A percentile compares a stretch with the other conserved stretches of the same genome.
These are phyloP conservation scores for Lerista edwardsae DNA, from an alignment of 2,797 vertebrate genomes.

Conservation along the genomic window DNA sequence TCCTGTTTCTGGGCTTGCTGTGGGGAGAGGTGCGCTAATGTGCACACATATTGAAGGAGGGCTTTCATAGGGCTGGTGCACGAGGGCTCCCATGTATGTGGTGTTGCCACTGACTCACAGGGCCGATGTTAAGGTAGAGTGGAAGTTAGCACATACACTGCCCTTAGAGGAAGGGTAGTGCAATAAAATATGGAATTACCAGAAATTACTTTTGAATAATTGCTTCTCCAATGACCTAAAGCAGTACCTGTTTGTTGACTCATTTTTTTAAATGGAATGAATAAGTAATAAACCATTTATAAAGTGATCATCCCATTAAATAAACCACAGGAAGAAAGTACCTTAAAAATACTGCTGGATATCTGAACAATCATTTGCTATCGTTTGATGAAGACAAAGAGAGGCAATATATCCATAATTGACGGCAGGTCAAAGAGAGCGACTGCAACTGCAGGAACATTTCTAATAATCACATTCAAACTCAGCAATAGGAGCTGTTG, in stretches of 20 bases:
- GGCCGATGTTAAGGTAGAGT: neutral
- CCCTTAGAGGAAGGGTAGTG: neutral
- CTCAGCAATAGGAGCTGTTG: neutral
- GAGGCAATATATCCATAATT: neutral
- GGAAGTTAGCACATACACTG: neutral
- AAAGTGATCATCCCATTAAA: conserved; percentile 10
- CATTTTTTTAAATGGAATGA: neutral
- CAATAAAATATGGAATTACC: neutral
- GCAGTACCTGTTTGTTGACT: neutral
- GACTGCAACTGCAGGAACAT: conserved; percentile 3
- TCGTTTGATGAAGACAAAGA: neutral
- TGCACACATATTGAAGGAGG: too few relatives aligned
- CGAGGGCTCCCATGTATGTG: too few relatives aligned
- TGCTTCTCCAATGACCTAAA: too few relatives aligned
- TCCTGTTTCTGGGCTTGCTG: too few relatives aligned
- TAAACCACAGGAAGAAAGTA: neutral
- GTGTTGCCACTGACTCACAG: too few relatives aligned
- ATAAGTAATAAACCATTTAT: conserved; percentile 25
- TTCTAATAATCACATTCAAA: conserved; percentile 28
- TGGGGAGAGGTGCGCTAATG: too few relatives aligned
- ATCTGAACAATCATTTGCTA: neutral
- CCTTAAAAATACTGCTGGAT: conserved; percentile 36
- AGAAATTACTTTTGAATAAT: too few relatives aligned
- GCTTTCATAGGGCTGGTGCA: too few relatives aligned
- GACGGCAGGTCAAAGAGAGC: neutral